Evolutionary conservation across 1,140 invertebrate genomes (phyloP).

Genomic region (Papilio aristodemus): DNA sequence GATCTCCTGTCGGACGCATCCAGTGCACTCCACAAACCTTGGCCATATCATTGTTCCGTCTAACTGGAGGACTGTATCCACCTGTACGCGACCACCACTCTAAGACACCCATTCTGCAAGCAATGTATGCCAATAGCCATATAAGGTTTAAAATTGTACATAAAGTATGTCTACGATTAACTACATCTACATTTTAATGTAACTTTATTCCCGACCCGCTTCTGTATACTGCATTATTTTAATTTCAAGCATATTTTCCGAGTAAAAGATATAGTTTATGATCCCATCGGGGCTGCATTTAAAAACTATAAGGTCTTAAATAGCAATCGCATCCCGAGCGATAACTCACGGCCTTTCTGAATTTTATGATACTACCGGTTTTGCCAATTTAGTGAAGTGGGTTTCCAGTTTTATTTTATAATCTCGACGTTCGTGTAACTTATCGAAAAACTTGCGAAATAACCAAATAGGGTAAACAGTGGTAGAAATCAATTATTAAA

Average conservation of each 20-base stretch:
- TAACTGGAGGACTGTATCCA: no score
- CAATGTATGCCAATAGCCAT: no score
- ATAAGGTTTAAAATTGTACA: no score
- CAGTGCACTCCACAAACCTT: no score
- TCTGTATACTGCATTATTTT: not conserved
- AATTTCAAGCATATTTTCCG: not conserved
- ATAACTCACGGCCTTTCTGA: conserved; percentile 11
- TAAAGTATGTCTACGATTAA: no score
- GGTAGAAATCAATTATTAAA: not conserved
- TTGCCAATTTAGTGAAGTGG: conserved; percentile 22
- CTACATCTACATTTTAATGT: not conserved
- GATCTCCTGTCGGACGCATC: no score
- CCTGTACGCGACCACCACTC: no score
- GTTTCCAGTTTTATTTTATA: conserved; percentile 12
- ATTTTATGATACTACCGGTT: conserved; percentile 17
- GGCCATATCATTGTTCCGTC: no score
- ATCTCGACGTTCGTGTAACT: not conserved
- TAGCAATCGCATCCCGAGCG: not conserved
- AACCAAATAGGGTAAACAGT: not conserved
- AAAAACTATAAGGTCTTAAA: conserved; percentile 23
- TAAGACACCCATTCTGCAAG: no score
- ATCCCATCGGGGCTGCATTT: conserved; percentile 2
- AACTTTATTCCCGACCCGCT: not conserved
- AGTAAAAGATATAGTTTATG: not conserved
- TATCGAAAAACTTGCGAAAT: not conserved